Evolutionary conservation across 2,888 invertebrate species (phyloP).

Genomic region (Colletes collaris): DNA sequence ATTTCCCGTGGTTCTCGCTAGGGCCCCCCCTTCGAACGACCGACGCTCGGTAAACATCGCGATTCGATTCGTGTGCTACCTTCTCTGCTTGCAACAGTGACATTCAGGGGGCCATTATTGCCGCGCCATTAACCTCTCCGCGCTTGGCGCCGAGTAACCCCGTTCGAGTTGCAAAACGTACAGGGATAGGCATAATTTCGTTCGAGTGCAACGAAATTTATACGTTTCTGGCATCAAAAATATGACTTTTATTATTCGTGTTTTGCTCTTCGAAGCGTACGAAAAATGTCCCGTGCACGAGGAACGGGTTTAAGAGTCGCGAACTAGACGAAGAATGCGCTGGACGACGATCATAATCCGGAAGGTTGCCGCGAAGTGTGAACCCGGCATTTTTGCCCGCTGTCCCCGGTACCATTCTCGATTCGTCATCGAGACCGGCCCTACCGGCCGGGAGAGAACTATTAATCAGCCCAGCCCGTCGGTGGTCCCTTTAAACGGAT

Average conservation of each 20-base stretch:
- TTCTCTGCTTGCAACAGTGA: neutral
- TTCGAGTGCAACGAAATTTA: no score
- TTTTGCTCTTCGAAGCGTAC: no score
- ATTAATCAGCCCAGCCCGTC: slow-evolving; percentile 78
- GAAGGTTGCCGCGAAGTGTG: slow-evolving; percentile 69
- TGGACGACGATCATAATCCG: slow-evolving; percentile 51
- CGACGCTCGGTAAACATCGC: slow-evolving; percentile 6
- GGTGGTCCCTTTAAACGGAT: slow-evolving; percentile 80
- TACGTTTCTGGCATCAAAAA: no score
- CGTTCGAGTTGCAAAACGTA: no score
- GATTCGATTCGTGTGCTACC: slow-evolving; percentile 36
- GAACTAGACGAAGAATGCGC: slow-evolving; percentile 38
- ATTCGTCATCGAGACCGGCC: slow-evolving; percentile 78
- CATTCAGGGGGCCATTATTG: no score
- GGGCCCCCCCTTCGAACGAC: no score
- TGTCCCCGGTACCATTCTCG: slow-evolving; percentile 74
- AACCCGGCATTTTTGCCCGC: slow-evolving; percentile 78
- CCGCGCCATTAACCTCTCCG: no score
- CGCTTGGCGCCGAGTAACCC: no score
- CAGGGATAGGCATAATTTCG: no score
- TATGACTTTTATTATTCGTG: no score
- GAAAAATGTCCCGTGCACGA: no score
- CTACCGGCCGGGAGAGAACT: slow-evolving; percentile 68
- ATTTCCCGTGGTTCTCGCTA: no score
- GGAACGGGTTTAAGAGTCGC: neutral